Conservation (phyloP, 2,888 invertebrate species). For the Synergus laeviventris region DNA sequence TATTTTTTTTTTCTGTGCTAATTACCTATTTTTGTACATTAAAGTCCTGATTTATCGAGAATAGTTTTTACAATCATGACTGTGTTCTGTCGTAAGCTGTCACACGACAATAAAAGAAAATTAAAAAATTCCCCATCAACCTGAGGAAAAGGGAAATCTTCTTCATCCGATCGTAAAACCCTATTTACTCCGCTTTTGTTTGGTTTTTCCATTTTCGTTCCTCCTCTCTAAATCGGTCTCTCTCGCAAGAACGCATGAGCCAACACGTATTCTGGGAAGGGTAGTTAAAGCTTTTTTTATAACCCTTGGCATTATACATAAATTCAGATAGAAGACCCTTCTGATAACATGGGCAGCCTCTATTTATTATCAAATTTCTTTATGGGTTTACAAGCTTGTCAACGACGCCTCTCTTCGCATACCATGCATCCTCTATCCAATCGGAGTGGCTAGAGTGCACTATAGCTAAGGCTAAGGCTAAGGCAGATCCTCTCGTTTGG, state of each 20-base stretch:
- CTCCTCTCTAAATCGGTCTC: slow-evolving; percentile 43
- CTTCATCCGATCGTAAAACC: slow-evolving; percentile 61
- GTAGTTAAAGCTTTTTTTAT: slow-evolving; percentile 59
- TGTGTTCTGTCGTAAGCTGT: background rate
- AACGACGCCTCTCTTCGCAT: slow-evolving; percentile 56
- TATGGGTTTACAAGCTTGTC: slow-evolving; percentile 74
- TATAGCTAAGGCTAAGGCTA: slow-evolving; percentile 38
- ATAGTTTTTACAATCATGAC: too few relatives aligned
- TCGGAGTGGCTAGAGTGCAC: slow-evolving; percentile 19
- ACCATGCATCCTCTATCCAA: slow-evolving; percentile 46
- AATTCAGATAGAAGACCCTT: slow-evolving; percentile 63
- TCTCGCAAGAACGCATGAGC: slow-evolving; percentile 19
- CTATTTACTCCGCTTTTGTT: slow-evolving; percentile 64
- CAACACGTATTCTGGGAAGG: slow-evolving; percentile 15
- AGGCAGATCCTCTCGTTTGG: slow-evolving; percentile 52
- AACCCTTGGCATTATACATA: slow-evolving; percentile 68
- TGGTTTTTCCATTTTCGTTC: slow-evolving; percentile 62
- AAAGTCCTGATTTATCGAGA: too few relatives aligned
- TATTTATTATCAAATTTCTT: slow-evolving; percentile 75
- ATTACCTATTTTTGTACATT: too few relatives aligned
- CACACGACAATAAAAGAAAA: slow-evolving; percentile 8
- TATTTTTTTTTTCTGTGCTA: too few relatives aligned
- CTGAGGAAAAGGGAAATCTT: background rate
- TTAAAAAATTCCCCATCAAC: background rate
- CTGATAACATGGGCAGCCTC: slow-evolving; percentile 63